Conservation (phyloP, 2,888 invertebrate genomes). For the Drosophila percnosoma region DNA sequence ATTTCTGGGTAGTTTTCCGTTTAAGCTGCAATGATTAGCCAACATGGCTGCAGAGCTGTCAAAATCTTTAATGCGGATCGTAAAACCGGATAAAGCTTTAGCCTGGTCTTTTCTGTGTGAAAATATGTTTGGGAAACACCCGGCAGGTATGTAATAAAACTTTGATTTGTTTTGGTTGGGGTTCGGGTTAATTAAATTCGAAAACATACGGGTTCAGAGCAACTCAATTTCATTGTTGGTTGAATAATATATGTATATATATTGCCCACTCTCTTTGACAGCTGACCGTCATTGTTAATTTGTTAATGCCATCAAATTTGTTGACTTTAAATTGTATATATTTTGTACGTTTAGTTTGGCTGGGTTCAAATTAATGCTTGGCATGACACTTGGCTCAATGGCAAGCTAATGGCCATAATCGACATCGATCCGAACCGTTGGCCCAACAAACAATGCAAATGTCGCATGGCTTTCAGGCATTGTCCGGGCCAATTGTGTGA, state of each 20-base stretch:
- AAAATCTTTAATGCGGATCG: not conserved
- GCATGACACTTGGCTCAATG: constrained; percentile 29
- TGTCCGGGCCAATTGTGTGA: constrained; percentile 39
- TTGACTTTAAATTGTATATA: not conserved
- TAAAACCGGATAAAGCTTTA: not conserved
- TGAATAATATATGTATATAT: not conserved
- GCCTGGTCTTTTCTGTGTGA: not conserved
- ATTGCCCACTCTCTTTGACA: not conserved
- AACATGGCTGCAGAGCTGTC: not conserved
- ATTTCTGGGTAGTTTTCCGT: not conserved
- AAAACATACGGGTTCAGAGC: not conserved
- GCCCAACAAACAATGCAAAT: constrained; percentile 43
- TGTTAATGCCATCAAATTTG: not conserved
- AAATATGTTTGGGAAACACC: not conserved
- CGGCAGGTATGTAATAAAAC: not conserved
- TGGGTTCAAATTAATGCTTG: constrained; percentile 28
- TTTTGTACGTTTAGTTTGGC: constrained; percentile 1
- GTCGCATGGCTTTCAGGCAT: constrained; percentile 30
- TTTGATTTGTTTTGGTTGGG: not conserved
- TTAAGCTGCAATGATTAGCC: not conserved
- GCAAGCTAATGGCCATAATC: constrained; percentile 45
- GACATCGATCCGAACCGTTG: constrained; percentile 40
- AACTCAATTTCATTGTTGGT: not conserved
- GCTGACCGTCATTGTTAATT: constrained; percentile 3
- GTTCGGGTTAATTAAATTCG: not conserved